These are phyloP conservation scores for Macropis europaea DNA, from an alignment of 2,888 invertebrate species.

Conservation along the genomic window DNA sequence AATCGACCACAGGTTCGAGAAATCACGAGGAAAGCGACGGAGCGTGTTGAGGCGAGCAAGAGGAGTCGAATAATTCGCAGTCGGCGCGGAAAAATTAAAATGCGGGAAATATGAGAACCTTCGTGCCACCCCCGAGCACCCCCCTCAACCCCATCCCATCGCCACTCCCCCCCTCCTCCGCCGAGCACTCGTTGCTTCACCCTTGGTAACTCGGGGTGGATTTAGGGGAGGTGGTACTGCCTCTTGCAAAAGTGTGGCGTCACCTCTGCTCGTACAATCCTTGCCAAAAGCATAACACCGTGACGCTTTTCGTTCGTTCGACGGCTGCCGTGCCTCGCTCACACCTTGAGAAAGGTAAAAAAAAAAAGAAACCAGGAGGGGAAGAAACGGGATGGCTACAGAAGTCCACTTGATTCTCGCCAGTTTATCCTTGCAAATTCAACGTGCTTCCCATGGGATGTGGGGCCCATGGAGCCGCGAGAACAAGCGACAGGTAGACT, in stretches of 20 bases:
- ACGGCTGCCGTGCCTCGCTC: too few relatives aligned
- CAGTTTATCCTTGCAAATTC: conserved; percentile 59
- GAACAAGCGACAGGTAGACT: conserved; percentile 61
- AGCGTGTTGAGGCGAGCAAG: conserved; percentile 10
- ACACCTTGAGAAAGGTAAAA: background rate
- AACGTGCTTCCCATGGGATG: conserved; percentile 10
- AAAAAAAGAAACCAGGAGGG: background rate
- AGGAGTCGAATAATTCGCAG: conserved; percentile 54
- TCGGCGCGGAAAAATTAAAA: conserved; percentile 66
- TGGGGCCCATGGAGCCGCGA: background rate
- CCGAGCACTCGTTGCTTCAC: conserved; percentile 56
- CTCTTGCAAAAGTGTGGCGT: conserved; percentile 69
- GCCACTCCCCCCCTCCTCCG: conserved; percentile 47
- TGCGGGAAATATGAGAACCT: conserved; percentile 77
- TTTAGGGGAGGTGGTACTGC: conserved; percentile 76
- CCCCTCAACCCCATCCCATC: conserved; percentile 45
- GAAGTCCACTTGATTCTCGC: conserved; percentile 27
- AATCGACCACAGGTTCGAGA: conserved; percentile 13
- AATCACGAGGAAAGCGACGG: conserved; percentile 18
- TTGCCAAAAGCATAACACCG: conserved; percentile 57
- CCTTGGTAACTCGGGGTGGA: conserved; percentile 74
- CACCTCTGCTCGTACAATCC: conserved; percentile 71
- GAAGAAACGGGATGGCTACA: background rate
- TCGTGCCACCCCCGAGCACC: conserved; percentile 66
- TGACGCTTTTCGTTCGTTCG: conserved; percentile 37